Evolutionary conservation across 1,140 invertebrate genomes (phyloP), one percentile per base, ranked within the genome.

Genomic region (Hyles euphorbiae): DNA sequence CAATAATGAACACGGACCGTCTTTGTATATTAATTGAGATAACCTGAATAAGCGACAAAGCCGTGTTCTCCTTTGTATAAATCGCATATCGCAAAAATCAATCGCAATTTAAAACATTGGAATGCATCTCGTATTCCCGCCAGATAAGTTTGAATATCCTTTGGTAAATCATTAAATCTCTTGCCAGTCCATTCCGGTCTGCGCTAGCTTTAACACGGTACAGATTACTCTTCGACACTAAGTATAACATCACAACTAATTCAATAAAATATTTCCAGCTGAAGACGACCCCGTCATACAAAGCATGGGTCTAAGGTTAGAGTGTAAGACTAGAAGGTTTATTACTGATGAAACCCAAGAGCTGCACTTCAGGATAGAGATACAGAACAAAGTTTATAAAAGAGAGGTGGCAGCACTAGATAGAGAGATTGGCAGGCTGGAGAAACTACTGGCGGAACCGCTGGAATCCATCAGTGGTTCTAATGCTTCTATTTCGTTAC

Each of bases 361-460:
- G 74, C 74, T 95, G 22, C 92, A 95, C 67, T 96, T 96, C 83
- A 91, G 96, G 53, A 95, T 96, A 3, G 96, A 98, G 85, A 95
- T 97, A 49, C 96, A 97, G 83, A 98, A 98, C 81, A 92, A 94
- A 67, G 96, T 97, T 3, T 97, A 97, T 79, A 94, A 94, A 68
- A 91, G 94, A 69, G 95, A 98, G 82, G 92, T 98, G 51, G 91
- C 93, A 34, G 93, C 94, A 58, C 83, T 97, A 50, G 95, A 97
- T 74, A 91, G 93, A 53, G 95, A 97, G 87, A 94, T 97, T 44
- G 90, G 90, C 12, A 92, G 94, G 60, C 87, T 97, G 61, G 94
- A 97, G 73, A 93, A 91, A 58, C 87, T 95, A 65, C 76, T 96
- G 22, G 87, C 91, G 12, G 82, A 90, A 48, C 89, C 89, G 72